phyloP scores from a whole-genome alignment of 2,888 invertebrate species.

The Didymodactylos carnosus region DNA sequence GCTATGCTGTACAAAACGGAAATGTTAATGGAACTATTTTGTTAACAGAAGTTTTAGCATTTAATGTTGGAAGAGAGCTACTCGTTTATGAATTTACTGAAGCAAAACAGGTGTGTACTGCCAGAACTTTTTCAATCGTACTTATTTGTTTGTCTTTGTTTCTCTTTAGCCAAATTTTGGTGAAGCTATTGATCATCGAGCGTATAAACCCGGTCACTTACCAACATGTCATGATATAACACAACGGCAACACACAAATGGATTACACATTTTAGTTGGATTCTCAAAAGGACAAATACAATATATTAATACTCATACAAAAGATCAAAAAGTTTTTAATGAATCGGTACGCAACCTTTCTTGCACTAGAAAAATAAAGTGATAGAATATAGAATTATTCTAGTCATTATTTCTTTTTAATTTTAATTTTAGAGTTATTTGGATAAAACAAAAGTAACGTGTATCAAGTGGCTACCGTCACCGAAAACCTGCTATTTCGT shows the following conservation, averaged over 20 bases:
- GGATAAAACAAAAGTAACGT: conserved; percentile 85
- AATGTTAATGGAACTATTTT: neutral
- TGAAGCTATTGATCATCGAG: conserved; percentile 81
- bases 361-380: neutral
- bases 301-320: conserved; percentile 82
- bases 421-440: conserved; percentile 25
- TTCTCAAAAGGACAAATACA: conserved; percentile 96
- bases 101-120: neutral
- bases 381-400: neutral
- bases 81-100: neutral
- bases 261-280: conserved; percentile 74
- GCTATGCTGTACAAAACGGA: neutral
- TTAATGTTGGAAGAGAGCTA: neutral
- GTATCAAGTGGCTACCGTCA: conserved; percentile 88
- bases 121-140: too few species aligned
- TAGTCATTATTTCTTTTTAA: neutral
- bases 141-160: conserved; percentile 19
- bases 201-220: conserved; percentile 81
- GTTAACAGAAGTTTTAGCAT: neutral
- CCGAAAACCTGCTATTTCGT: conserved; percentile 79
- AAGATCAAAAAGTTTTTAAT: conserved; percentile 86
- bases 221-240: conserved; percentile 98
- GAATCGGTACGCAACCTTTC: conserved; percentile 73
- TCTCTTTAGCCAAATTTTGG: neutral
- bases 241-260: conserved; percentile 44